A percentile compares a stretch with the other conserved stretches of the same genome.
Evolutionary conservation across 2,113 vertebrate species (phyloP).

Genomic region (Bos indicus): DNA sequence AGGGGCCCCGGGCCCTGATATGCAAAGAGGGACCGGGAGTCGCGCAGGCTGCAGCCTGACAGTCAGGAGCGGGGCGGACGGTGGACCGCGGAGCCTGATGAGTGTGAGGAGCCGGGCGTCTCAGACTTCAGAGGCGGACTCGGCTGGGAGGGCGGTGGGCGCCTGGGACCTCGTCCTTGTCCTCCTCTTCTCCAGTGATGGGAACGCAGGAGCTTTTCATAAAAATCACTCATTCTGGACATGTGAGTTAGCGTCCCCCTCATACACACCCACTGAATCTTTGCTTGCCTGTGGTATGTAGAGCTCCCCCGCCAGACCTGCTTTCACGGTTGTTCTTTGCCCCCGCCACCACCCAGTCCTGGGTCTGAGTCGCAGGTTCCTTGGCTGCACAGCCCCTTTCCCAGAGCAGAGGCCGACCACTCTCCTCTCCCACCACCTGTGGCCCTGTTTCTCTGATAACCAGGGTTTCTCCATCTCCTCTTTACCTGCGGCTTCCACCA

Average conservation of each 20-base stretch:
- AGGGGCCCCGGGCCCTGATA: background rate
- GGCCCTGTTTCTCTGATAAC: conserved; percentile 9
- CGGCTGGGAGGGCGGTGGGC: background rate
- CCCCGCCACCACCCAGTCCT: background rate
- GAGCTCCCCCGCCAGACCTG: background rate
- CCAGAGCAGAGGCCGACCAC: background rate
- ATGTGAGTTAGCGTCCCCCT: conserved; percentile 52
- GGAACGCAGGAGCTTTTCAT: conserved; percentile 19
- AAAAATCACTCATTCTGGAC: conserved; percentile 51
- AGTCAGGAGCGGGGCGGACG: background rate
- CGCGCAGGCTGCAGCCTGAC: conserved; percentile 29
- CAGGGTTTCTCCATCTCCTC: background rate
- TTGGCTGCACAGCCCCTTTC: background rate
- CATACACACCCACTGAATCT: conserved; percentile 48
- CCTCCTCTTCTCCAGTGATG: background rate
- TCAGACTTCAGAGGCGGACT: conserved; percentile 9
- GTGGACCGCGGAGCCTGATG: background rate
- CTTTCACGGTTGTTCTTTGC: background rate
- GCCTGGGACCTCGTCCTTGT: background rate
- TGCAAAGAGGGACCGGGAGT: background rate
- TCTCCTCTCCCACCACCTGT: conserved; percentile 56
- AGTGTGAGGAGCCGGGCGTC: background rate
- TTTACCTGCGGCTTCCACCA: conserved; percentile 52
- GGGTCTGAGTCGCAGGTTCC: background rate
- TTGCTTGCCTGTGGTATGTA: background rate